Evolutionary conservation across 2,888 invertebrate genomes (phyloP).

Genomic region (Trissoscelio sp.): DNA sequence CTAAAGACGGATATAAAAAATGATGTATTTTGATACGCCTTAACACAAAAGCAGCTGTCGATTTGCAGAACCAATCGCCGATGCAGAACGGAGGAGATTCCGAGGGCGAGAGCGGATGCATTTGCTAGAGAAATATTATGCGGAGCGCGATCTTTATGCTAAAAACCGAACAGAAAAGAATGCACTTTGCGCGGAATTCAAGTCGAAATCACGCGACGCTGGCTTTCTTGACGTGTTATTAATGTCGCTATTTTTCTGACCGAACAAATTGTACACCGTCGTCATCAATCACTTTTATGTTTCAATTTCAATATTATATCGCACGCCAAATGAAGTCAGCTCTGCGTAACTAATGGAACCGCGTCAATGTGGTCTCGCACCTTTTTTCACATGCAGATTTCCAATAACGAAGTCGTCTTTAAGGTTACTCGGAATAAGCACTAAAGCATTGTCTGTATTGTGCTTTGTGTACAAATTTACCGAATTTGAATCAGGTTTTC

Average conservation of each 20-base stretch:
- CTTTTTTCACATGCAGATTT: slow-evolving; percentile 58
- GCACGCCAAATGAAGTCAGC: slow-evolving; percentile 48
- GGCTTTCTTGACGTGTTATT: slow-evolving; percentile 51
- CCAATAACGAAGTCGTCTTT: slow-evolving; percentile 55
- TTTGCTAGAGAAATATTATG: slow-evolving; percentile 86
- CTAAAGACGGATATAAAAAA: slow-evolving; percentile 2
- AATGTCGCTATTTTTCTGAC: slow-evolving; percentile 50
- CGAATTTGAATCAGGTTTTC: slow-evolving; percentile 57
- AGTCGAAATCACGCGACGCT: slow-evolving; percentile 39
- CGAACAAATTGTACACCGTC: slow-evolving; percentile 1
- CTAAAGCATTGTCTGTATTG: slow-evolving; percentile 61
- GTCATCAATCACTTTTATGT: slow-evolving; percentile 10
- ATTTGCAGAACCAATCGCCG: slow-evolving; percentile 92
- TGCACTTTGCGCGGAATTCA: slow-evolving; percentile 64
- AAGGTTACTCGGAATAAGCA: slow-evolving; percentile 52
- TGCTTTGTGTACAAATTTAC: slow-evolving; percentile 53
- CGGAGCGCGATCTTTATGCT: slow-evolving; percentile 33
- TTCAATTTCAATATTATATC: slow-evolving; percentile 9
- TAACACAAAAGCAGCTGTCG: slow-evolving; percentile 88
- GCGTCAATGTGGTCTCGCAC: slow-evolving; percentile 30
- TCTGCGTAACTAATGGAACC: slow-evolving; percentile 31
- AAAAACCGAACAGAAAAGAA: slow-evolving; percentile 17
- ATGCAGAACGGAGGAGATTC: slow-evolving; percentile 92
- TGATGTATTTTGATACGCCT: slow-evolving; percentile 73
- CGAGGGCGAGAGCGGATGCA: slow-evolving; percentile 93